Evolutionary conservation across 2,888 invertebrate species (phyloP), one percentile per base, ranked within the genome.

Genomic region (Amphiduros pacificus): DNA sequence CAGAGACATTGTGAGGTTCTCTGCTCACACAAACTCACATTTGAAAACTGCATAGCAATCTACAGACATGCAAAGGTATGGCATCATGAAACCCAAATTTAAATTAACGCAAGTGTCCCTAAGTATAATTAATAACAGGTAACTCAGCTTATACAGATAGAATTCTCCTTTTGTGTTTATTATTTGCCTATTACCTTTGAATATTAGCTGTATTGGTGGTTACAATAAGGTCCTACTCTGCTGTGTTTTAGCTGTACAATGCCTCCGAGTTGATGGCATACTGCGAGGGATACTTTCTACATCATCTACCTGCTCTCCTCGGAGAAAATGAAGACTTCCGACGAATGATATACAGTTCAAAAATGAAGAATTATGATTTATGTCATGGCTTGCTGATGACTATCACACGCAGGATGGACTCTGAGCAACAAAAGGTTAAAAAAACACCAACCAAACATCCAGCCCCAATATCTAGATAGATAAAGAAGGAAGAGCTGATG

Each of bases 31-130:
- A 89, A 92, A 24, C 55, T 63, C 20, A 62, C 44, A 75, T 86
- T 92, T 65, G 92, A 93, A 76, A 94, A 93, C 79, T 90, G 93
- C 52, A 93, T 93, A 53, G 92, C 93, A 22, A 91, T 94, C 86
- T 94, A 94, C 76, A 93, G 93, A 74, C 93, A 94, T 80, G 93
- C 93, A 52, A 93, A 93, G 89, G 92, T 91, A 36, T 14, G 40
- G 11, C n/a, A n/a, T n/a, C n/a, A 49, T 20, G 6, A 20, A 20
- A 49, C 20, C 9, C 14, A 6, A 14, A 11, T 36, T 36, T 36
- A 11, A 36, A 55, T 24, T 26, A 55, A 55, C 11, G 14, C 55
- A 36, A 32, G 28, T 59, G 6, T 17, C 60, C 11, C 24, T 26
- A 14, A 29, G 9, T 9, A 24, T n/a, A n/a, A n/a, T n/a, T n/a